Evolutionary conservation across 1,140 invertebrate species (phyloP), one percentile per base, ranked within the genome.

Genomic region (Musca vetustissima): DNA sequence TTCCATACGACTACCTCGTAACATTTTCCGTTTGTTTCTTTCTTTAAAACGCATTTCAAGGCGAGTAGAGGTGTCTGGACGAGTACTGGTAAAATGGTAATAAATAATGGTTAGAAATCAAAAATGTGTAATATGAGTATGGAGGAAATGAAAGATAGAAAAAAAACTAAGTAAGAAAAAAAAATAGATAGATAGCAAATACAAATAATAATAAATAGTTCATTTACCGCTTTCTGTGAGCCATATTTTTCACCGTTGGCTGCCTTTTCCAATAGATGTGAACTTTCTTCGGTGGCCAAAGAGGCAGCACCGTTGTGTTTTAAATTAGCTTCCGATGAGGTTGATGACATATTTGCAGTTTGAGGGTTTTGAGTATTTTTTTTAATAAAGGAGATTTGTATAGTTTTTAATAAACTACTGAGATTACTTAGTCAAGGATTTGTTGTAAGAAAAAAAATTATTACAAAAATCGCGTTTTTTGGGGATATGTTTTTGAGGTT

Each of bases 191-290:
- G 4, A 61, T 36, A n/a, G n/a, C n/a, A n/a, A n/a, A n/a, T 19
- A 36, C n/a, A 43, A 61, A 55, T 14, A 15, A 28, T n/a, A 28
- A 28, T 28, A 4, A 28, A 28, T 28, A 8, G 17, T 2, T 32
- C 8, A 52, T 52, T 79, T 74, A 80, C 76, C 71, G 78, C 74
- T 76, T 78, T 75, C 32, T 76, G 74, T 70, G 76, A 80, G 57
- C 78, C 78, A 71, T 80, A 80, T 64, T 80, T 80, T 71, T 74
- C 78, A 36, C 74, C 78, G 69, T 73, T 80, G 15, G 73, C 78
- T 50, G 69, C 70, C 19, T 78, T 72, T 65, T 80, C 78, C 74
- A 80, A 73, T 72, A 80, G 75, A 71, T 79, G 78, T 68, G 78
- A 80, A 71, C 76, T 80, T 73, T 80, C 78, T 73, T 80, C 78